Evolutionary conservation across 1,140 invertebrate genomes (phyloP), one percentile per base, ranked within the genome.

Genomic region (Phymastichus coffea): DNA sequence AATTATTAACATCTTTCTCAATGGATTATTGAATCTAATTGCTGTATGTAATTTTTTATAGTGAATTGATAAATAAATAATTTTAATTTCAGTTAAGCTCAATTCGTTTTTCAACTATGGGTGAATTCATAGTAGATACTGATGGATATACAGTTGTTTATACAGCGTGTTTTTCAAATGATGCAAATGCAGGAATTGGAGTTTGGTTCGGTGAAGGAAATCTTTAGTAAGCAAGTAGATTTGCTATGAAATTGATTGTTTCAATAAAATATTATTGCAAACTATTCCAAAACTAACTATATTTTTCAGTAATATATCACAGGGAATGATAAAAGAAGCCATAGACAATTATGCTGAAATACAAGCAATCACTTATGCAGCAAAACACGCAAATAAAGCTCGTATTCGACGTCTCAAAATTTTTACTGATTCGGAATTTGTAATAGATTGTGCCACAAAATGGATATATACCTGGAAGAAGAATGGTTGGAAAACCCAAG

Each of bases 291-390:
- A 25, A 14, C 7, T 26, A 8, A 33, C 6, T 33, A 14, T 33
- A 8, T 69, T 62, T 69, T 71, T 55, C 58, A 89, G 85, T 62
- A 99, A 99, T 83, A 76, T 90, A 4, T 91, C 90, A 25, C 86
- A 88, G 69, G 88, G 90, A 23, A 87, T 97, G 1, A 71, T 78
- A 33, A 93, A 92, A 12, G 81, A 88, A 53, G 85, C 91, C 15
- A 99, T 97, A 2, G 99, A 99, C 72, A 99, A 99, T 73, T 88
- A 89, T 66, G 97, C 95, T n/a, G 97, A 99, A 79, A 97, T 98
- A 54, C 88, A 94, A 80, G 97, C 96, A 20, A 92, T 93, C 1
- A 88, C 87, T 9, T 76, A 82, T 70, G 97, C 96, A 10, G 87
- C 97, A 6, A 78, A 86, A 67, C 80, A 87, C 66, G 92, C 93